Evolutionary conservation across 2,113 vertebrate species (phyloP).

Genomic region (Chamaea fasciata): DNA sequence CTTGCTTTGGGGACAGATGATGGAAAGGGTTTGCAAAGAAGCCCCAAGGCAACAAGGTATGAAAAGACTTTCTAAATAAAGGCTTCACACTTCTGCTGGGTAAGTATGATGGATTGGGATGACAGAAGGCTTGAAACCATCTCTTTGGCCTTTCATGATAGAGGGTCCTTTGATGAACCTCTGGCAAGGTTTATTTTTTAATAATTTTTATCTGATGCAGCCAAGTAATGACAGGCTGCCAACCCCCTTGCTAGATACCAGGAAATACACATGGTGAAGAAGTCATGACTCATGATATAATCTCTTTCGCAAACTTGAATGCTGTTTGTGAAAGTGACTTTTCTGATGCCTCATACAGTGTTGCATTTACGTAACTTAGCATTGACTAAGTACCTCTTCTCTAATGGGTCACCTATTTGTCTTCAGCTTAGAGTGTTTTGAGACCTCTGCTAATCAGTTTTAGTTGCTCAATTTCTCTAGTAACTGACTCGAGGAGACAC

Average conservation of each 20-base stretch:
- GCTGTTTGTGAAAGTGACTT: conserved; percentile 19
- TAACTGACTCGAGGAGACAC: not conserved
- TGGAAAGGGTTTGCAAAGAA: not conserved
- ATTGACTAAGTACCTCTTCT: conserved; percentile 16
- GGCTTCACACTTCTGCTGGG: not conserved
- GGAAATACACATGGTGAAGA: conserved; percentile 22
- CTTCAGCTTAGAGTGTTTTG: not conserved
- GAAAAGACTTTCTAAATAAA: not conserved
- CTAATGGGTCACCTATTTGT: not conserved
- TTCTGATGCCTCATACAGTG: not conserved
- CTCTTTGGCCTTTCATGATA: not conserved
- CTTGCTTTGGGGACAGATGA: not conserved
- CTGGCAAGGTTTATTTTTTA: not conserved
- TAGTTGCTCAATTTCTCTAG: not conserved
- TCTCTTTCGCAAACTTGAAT: conserved; percentile 17
- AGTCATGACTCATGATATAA: conserved; percentile 34
- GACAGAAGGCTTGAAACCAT: not conserved
- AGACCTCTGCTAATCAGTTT: not conserved
- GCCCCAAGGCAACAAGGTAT: not conserved
- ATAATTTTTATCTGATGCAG: conserved; percentile 26
- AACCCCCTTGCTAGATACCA: not conserved
- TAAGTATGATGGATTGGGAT: not conserved
- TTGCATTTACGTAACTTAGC: not conserved
- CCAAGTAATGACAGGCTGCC: not conserved
- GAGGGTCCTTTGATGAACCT: not conserved